Percentiles rank a stretch among this genome's conserved stretches.
Conservation (phyloP, 2,888 invertebrate genomes). For the Smittia aterrima region DNA sequence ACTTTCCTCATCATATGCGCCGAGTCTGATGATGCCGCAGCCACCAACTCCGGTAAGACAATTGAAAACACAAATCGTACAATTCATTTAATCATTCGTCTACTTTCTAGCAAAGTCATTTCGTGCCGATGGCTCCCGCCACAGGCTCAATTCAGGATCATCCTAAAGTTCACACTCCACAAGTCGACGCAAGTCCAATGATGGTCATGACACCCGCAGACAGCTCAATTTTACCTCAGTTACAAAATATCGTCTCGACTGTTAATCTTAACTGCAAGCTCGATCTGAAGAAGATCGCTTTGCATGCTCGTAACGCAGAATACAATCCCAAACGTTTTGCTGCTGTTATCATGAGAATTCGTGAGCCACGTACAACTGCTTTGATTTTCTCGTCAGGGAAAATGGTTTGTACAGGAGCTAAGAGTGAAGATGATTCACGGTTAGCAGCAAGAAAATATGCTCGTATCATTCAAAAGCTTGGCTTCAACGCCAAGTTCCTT, state of each 20-base stretch:
- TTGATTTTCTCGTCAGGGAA: slow-evolving; percentile 79
- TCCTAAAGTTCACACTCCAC: slow-evolving; percentile 54
- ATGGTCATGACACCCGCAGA: slow-evolving; percentile 93
- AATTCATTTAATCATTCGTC: slow-evolving; percentile 23
- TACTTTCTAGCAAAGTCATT: slow-evolving; percentile 66
- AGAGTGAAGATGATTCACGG: slow-evolving; percentile 75
- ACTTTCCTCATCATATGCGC: slow-evolving; percentile 64
- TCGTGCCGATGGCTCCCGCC: slow-evolving; percentile 76
- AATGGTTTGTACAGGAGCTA: slow-evolving; percentile 81
- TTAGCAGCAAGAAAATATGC: slow-evolving; percentile 80
- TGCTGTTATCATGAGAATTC: slow-evolving; percentile 96
- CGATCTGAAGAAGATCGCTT: slow-evolving; percentile 93
- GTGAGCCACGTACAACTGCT: slow-evolving; percentile 80
- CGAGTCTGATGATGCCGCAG: slow-evolving; percentile 84
- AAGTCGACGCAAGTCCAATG: slow-evolving; percentile 65
- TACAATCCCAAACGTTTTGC: slow-evolving; percentile 99
- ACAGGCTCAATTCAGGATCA: slow-evolving; percentile 48
- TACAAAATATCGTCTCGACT: slow-evolving; percentile 97
- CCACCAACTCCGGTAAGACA: slow-evolving; percentile 79
- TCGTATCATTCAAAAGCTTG: slow-evolving; percentile 78
- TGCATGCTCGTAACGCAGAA: slow-evolving; percentile 97
- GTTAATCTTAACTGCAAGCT: slow-evolving; percentile 93
- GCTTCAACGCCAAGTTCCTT: slow-evolving; percentile 78
- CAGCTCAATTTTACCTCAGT: slow-evolving; percentile 88
- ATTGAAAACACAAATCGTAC: too few species aligned